Evolutionary conservation across 2,113 vertebrate species (phyloP), one percentile per base, ranked within the genome.

Genomic region (Hemibagrus wyckioides): DNA sequence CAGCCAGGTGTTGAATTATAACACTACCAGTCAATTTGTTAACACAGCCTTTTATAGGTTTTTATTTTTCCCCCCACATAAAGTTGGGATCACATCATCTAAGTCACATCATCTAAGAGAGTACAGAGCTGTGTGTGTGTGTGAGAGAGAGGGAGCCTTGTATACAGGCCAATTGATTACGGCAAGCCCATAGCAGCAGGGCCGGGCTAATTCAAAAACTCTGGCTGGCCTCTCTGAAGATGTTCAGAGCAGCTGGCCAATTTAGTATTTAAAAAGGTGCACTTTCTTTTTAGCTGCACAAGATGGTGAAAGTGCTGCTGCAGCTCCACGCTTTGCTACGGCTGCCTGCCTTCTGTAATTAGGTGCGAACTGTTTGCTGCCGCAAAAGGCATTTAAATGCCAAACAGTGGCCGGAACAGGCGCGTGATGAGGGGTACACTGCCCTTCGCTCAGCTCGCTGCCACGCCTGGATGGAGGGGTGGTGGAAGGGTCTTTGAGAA

Each of bases 181-280:
- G 23, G 77, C 25, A 69, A 86, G 80, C n/a, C 65, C 81, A 85
- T 61, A 79, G 89, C 63, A 82, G 73, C 61, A 67, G 75, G 44
- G 79, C 84, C 84, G 48, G 81, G 80, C 23, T 85, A 83, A 84
- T 87, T 82, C 76, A 89, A 87, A 80, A 75, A 50, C 48, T 21
- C 76, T 41, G 36, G 75, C 76, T 39, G 30, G 54, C 36, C 48
- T 85, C 87, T 84, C 80, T 54, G 73, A 86, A 81, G 93, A 88
- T 87, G 90, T 91, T 92, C 84, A 52, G 86, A 90, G 86, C 83
- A 65, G 69, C 14, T n/a, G 69, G 84, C 73, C 87, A 88, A 80
- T 77, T 86, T 88, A 93, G 90, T 96, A 94, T 93, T 95, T 94
- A 91, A 94, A n/a, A 94, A 95, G 93, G 93, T 91, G 92, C 93